phyloP scores from a whole-genome alignment of 2,797 vertebrate genomes.

The Rhynchonycteris naso region DNA sequence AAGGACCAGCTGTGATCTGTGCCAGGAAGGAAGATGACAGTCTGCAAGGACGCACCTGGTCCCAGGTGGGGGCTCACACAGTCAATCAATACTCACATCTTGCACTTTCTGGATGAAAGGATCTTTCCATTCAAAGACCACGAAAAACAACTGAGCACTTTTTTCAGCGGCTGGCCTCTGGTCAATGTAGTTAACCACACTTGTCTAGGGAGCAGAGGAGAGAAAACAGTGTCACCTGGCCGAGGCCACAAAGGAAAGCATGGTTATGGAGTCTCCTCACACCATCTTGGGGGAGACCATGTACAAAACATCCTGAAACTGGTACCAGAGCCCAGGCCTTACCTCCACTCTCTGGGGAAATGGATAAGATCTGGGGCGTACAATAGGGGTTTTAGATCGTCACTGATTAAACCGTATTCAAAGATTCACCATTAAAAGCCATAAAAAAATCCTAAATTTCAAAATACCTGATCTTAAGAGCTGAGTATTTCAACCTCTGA shows the following conservation, averaged over 20 bases:
- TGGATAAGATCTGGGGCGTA: rapidly evolving
- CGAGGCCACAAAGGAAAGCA: rapidly evolving
- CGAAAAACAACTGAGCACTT: conserved; percentile 94
- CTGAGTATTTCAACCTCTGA: neutral
- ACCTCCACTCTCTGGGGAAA: neutral
- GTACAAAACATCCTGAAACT: neutral
- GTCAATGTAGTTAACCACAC: conserved; percentile 97
- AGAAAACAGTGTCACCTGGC: neutral
- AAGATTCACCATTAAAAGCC: neutral
- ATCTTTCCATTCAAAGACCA: conserved; percentile 98
- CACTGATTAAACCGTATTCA: neutral
- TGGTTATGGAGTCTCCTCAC: neutral
- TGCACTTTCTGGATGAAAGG: conserved; percentile 95
- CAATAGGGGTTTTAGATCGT: neutral
- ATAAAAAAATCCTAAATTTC: neutral
- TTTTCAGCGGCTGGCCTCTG: conserved; percentile 85
- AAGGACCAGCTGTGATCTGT: neutral
- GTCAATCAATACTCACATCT: conserved; percentile 88
- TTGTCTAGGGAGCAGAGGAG: conserved; percentile 86
- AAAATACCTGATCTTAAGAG: neutral
- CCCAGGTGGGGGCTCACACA: too few relatives aligned
- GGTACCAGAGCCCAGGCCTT: neutral
- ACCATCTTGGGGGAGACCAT: neutral
- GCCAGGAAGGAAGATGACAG: neutral
- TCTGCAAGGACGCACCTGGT: neutral